These are phyloP conservation scores for Parazoanthus swiftii DNA, from an alignment of 92 coral and sea anemone genomes.

Conservation along the genomic window DNA sequence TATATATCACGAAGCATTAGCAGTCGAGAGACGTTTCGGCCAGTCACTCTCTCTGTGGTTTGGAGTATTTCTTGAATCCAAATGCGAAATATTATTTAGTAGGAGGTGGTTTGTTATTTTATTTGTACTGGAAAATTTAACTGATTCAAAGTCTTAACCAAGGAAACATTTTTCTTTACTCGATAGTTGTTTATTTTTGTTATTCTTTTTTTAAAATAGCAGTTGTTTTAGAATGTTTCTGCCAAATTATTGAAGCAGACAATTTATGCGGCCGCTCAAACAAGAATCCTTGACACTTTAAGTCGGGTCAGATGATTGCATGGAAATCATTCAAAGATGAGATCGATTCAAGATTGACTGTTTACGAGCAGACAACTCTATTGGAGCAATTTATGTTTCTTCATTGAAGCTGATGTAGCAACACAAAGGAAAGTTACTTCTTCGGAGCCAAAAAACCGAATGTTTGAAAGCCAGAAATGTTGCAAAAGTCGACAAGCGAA, in stretches of 20 bases:
- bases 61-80: not conserved
- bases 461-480: not conserved
- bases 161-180: slow-evolving; percentile 17
- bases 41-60: no score
- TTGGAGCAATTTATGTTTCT: not conserved
- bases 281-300: slow-evolving; percentile 35
- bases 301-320: slow-evolving; percentile 25
- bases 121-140: not conserved
- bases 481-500: not conserved
- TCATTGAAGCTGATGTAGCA: not conserved
- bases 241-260: slow-evolving; percentile 19
- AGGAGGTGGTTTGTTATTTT: not conserved
- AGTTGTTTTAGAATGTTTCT: not conserved
- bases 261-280: slow-evolving; percentile 24
- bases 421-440: not conserved
- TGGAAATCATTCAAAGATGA: not conserved
- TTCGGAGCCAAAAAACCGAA: not conserved
- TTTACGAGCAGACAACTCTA: not conserved
- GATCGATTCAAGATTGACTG: not conserved
- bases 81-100: not conserved
- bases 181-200: slow-evolving; percentile 17
- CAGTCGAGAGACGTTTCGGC: not conserved
- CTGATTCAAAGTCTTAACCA: slow-evolving; percentile 5
- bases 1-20: not conserved
- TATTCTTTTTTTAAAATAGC: not conserved